Conservation (phyloP, 2,113 vertebrate genomes). For the Chionomys nivalis region DNA sequence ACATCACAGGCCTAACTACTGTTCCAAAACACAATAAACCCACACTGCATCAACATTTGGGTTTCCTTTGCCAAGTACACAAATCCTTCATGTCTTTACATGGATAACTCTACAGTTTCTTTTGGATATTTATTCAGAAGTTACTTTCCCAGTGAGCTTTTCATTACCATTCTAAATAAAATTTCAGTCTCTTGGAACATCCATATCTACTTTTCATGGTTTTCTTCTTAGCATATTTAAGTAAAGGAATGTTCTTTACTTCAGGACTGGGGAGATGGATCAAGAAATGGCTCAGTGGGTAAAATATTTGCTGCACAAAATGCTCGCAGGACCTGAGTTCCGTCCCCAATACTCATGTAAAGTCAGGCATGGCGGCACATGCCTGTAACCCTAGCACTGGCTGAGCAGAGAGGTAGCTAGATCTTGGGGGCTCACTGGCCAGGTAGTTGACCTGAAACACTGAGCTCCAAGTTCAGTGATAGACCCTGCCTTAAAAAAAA, state of each 20-base stretch:
- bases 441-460: background rate
- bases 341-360: no score
- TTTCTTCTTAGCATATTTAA: constrained; percentile 23
- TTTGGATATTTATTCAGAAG: constrained; percentile 1
- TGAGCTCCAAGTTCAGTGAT: background rate
- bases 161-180: constrained; percentile 7
- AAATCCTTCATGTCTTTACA: background rate
- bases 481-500: background rate
- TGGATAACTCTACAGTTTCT: background rate
- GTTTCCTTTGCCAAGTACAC: background rate
- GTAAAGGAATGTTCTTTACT: background rate
- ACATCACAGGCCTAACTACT: background rate
- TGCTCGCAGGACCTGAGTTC: background rate
- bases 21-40: background rate
- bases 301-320: background rate
- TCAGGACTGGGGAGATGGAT: background rate
- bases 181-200: background rate
- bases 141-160: background rate
- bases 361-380: background rate
- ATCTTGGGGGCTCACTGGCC: background rate
- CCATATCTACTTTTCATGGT: background rate
- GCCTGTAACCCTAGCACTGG: background rate
- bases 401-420: background rate
- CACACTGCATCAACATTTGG: background rate
- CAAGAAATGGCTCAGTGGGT: background rate